A percentile compares a stretch with the other conserved stretches of the same genome.
Conservation (phyloP, 2,113 vertebrate genomes). For the Entelurus aequoreus region DNA sequence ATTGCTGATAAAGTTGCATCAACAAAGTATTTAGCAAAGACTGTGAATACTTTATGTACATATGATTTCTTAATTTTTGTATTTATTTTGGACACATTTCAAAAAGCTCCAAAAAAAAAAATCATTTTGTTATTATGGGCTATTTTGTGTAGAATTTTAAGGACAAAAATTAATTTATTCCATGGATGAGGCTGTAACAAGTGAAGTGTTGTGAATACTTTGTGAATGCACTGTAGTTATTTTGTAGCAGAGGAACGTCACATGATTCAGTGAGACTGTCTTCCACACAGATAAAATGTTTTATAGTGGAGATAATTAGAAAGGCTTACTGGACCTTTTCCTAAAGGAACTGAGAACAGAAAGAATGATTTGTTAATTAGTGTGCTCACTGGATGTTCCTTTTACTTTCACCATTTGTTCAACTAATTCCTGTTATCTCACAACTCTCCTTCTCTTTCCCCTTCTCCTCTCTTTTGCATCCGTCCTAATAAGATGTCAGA, state of each 20-base stretch:
- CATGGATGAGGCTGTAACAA: too few relatives aligned
- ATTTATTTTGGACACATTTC: too few relatives aligned
- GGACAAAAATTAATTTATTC: too few relatives aligned
- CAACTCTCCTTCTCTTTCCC: slow-evolving; percentile 8
- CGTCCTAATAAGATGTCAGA: too few relatives aligned
- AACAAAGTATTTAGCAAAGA: too few relatives aligned
- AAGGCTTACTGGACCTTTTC: slow-evolving; percentile 43
- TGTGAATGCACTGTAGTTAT: slow-evolving; percentile 6
- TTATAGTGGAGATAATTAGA: slow-evolving; percentile 51
- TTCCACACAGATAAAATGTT: slow-evolving; percentile 38
- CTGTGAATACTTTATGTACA: too few relatives aligned
- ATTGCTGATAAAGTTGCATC: too few relatives aligned
- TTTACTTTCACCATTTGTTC: slow-evolving; percentile 18
- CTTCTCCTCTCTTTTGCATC: too few relatives aligned
- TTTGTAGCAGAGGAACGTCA: slow-evolving; percentile 20
- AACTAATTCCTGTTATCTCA: neutral
- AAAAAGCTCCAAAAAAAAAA: too few relatives aligned
- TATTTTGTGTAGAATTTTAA: too few relatives aligned
- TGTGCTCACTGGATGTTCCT: slow-evolving; percentile 31
- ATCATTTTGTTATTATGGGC: too few relatives aligned
- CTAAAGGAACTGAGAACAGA: slow-evolving; percentile 25
- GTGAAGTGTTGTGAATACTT: slow-evolving; percentile 10
- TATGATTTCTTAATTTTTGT: too few relatives aligned
- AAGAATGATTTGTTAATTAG: slow-evolving; percentile 39
- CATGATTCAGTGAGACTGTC: slow-evolving; percentile 17